Base-by-base conservation (phyloP, 2,113 vertebrate genomes). In the Epinephelus cyanopodus region DNA sequence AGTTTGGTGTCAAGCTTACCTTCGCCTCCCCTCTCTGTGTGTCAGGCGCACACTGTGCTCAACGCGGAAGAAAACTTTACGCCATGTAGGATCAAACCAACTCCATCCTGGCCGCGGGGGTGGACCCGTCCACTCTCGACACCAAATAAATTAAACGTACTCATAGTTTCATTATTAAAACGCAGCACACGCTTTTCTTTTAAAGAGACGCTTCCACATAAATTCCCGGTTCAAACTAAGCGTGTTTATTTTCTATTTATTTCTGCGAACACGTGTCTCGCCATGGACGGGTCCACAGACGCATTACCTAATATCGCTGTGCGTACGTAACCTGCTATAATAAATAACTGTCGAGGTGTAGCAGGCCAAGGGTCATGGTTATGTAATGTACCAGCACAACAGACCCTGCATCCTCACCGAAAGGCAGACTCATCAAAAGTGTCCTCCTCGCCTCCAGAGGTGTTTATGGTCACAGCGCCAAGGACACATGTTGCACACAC, bases 61-160 rank as follows among this genome's bases (percentile, higher is more conserved):
- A 82, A 90, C 56, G 75, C 92, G 91, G 94, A 94, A 94, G 92
- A 68, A 86, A 90, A 85, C 67, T 87, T 93, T 91, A 90, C 93
- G 92, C 87, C 86, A 85, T 61, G 74, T 19, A 70, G 85, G 93
- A 66, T 12, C 47, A 64, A 82, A 94, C 92, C 80, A 89, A 72
- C 52, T 88, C 18, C 0, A 1, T 8, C 60, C 3, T 25, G 5
- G 9, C 1, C 1, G 48, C 42, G 71, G 76, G 69, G 65, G 57
- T 13, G 69, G 17, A 4, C 48, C 3, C 1, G 3, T 13, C 2
- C 1, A 17, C 3, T n/a, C 19, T 23, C 5, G 45, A 42, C 0
- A 2, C 3, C 6, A 37, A 47, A 48, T 21, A 5, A 0, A 5
- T 8, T 1, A 0, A 18, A 19, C 9, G 0, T 0, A 4, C 11